A percentile compares a stretch with the other conserved stretches of the same genome.
Evolutionary conservation across 2,797 vertebrate species (phyloP).

Genomic region (Peromyscus nudipes): DNA sequence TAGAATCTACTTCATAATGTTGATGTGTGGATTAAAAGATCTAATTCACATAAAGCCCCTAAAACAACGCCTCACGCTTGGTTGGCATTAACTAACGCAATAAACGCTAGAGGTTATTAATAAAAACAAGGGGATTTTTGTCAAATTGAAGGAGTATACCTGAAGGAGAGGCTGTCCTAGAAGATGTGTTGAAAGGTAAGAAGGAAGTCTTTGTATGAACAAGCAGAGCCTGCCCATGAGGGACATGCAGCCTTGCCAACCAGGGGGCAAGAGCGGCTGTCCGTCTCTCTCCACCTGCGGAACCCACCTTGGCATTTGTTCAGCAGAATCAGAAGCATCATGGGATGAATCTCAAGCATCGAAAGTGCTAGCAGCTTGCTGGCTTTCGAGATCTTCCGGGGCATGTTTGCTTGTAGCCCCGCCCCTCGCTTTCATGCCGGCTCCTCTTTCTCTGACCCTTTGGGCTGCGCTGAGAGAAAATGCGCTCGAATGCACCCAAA

Average conservation of each 20-base stretch:
- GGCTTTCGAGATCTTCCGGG: not conserved
- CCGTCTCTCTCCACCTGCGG: not conserved
- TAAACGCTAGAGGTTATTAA: constrained; percentile 49
- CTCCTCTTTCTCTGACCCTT: not conserved
- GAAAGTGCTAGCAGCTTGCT: not conserved
- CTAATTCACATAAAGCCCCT: constrained; percentile 55
- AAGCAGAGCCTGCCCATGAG: not conserved
- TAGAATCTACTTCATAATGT: constrained; percentile 56
- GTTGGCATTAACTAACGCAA: not conserved
- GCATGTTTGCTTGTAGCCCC: not conserved
- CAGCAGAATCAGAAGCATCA: constrained; percentile 17
- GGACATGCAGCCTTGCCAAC: not conserved
- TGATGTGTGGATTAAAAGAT: constrained; percentile 70
- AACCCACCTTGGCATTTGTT: not conserved
- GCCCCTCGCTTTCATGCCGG: not conserved
- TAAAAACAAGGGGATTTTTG: constrained; percentile 42
- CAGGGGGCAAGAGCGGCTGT: not conserved
- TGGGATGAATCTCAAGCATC: not conserved
- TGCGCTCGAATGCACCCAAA: too few species aligned
- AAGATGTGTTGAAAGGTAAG: constrained; percentile 33
- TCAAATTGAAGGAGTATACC: not conserved
- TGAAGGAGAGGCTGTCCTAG: not conserved
- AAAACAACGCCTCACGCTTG: constrained; percentile 6
- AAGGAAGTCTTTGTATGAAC: not conserved
- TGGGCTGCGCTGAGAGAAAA: not conserved